A percentile compares a stretch with the other conserved stretches of the same genome.
Conservation (phyloP, 2,797 vertebrate species). For the Merluccius polli region DNA sequence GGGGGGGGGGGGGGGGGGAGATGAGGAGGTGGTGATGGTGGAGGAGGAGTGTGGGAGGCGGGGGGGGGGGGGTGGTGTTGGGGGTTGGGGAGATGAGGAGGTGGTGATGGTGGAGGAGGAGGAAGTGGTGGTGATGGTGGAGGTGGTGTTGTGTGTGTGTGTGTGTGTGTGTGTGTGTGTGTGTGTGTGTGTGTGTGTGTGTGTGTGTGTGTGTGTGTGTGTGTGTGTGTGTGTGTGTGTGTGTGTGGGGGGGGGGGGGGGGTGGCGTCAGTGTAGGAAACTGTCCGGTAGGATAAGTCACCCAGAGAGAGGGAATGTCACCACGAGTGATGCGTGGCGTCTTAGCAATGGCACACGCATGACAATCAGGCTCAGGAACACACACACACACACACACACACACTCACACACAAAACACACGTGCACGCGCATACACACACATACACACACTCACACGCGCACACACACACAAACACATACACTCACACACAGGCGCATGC, state of each 20-base stretch:
- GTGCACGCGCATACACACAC: too few species aligned
- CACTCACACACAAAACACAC: too few species aligned
- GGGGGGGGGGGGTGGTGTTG: too few species aligned
- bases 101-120: too few species aligned
- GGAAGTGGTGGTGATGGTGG: background rate
- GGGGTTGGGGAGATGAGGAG: too few species aligned
- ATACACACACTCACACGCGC: background rate
- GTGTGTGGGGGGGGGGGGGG: too few species aligned
- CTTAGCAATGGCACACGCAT: too few species aligned
- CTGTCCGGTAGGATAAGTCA: background rate
- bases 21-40: background rate
- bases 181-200: constrained; percentile 13
- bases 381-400: too few species aligned
- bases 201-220: constrained; percentile 33
- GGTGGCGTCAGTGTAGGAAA: background rate
- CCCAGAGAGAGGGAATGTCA: background rate
- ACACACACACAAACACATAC: background rate
- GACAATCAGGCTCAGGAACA: too few species aligned
- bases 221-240: constrained; percentile 38
- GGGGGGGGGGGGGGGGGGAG: background rate
- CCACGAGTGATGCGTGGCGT: background rate
- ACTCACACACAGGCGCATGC: background rate
- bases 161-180: too few species aligned
- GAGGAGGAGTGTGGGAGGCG: background rate
- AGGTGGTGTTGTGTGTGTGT: background rate